Evolutionary conservation across 2,888 invertebrate genomes (phyloP).

Genomic region (Pseudoips prasinana): DNA sequence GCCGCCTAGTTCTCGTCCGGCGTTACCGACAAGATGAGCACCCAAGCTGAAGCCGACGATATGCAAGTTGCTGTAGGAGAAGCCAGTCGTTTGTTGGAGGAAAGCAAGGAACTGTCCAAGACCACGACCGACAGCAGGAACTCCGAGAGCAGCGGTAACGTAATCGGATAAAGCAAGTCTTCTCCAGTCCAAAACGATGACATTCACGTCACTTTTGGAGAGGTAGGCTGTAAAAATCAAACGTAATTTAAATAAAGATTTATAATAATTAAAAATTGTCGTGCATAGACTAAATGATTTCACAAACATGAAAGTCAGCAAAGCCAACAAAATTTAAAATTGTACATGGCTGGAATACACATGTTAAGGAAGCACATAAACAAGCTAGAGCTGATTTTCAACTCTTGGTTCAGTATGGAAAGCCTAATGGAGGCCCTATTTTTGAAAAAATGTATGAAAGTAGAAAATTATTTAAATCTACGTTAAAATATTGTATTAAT

Average conservation of each 20-base stretch:
- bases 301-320: too few species aligned
- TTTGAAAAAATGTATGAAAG: too few species aligned
- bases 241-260: neutral
- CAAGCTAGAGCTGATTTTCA: too few species aligned
- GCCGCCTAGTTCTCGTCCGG: constrained; percentile 48
- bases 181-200: constrained; percentile 60
- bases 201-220: constrained; percentile 42
- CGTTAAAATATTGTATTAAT: too few species aligned
- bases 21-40: constrained; percentile 61
- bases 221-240: constrained; percentile 41
- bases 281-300: too few species aligned
- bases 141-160: constrained; percentile 42
- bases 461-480: too few species aligned
- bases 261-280: neutral
- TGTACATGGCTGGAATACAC: too few species aligned
- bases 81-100: constrained; percentile 40
- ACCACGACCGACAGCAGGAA: constrained; percentile 50
- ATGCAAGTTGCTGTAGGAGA: constrained; percentile 44
- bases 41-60: constrained; percentile 68
- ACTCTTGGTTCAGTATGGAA: too few species aligned
- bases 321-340: too few species aligned
- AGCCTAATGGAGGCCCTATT: too few species aligned
- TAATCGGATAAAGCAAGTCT: constrained; percentile 40
- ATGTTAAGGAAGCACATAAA: too few species aligned
- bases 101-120: constrained; percentile 58